phyloP scores from a whole-genome alignment of 2,797 vertebrate genomes.

The Smutsia gigantea region DNA sequence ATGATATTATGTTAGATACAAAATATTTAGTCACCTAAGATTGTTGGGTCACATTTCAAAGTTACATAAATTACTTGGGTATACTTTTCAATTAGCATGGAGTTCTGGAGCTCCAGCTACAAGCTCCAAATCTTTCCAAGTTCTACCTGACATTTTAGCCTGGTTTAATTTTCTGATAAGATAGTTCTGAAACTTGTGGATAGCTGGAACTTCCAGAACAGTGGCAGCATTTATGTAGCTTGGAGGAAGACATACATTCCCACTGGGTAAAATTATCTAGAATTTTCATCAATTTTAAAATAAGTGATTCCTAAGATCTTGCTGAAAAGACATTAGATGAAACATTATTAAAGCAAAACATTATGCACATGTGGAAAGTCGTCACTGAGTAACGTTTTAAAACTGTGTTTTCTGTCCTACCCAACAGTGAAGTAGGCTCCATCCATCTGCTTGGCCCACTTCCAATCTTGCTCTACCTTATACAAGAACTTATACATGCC shows the following conservation, averaged over 20 bases:
- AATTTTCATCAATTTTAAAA: neutral
- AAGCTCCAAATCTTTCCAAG: neutral
- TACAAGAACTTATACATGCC: neutral
- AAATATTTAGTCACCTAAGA: neutral
- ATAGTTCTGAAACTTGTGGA: neutral
- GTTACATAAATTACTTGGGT: neutral
- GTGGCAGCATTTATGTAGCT: neutral
- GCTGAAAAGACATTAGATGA: neutral
- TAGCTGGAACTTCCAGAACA: neutral
- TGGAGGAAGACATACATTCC: neutral
- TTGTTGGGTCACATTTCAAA: neutral
- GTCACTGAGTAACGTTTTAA: neutral
- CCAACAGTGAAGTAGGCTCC: neutral
- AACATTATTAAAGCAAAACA: neutral
- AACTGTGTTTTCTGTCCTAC: neutral
- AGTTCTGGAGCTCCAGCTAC: neutral
- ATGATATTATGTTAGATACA: neutral
- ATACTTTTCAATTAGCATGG: neutral
- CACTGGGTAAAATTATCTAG: neutral
- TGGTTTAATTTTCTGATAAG: neutral
- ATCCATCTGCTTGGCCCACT: neutral
- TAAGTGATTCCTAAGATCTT: neutral
- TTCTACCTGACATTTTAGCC: neutral
- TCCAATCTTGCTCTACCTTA: neutral
- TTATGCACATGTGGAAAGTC: neutral